phyloP scores from a whole-genome alignment of 23 tunicate species.

The Ascidia mentula region DNA sequence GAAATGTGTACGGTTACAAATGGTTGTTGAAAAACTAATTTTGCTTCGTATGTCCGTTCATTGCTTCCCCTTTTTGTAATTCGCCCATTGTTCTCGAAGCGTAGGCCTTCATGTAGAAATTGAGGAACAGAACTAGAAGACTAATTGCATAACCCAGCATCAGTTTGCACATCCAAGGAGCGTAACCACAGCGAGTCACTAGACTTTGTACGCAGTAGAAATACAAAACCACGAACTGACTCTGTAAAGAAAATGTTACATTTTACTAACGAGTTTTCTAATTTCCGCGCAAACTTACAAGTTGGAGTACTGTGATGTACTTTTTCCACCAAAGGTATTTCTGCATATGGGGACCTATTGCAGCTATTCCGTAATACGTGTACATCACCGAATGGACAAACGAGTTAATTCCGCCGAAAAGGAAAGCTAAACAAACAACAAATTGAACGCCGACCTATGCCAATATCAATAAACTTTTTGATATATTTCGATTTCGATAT shows the following conservation, averaged over 20 bases:
- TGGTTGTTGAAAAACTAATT: too few species aligned
- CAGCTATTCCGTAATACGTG: constrained; percentile 76
- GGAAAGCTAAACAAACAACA: constrained; percentile 43
- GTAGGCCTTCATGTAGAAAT: constrained; percentile 69
- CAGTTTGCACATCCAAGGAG: constrained; percentile 53
- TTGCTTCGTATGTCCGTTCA: background rate
- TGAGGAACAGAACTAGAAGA: constrained; percentile 52
- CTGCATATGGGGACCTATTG: constrained; percentile 70
- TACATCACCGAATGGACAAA: constrained; percentile 89
- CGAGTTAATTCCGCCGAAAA: constrained; percentile 82
- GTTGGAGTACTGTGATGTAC: constrained; percentile 76
- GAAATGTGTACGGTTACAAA: too few species aligned
- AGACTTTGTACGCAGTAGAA: constrained; percentile 57
- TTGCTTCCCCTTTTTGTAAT: too few species aligned
- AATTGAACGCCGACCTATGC: too few species aligned
- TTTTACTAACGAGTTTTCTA: too few species aligned
- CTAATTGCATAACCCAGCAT: constrained; percentile 66
- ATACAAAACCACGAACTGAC: constrained; percentile 76
- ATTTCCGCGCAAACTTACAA: constrained; percentile 81
- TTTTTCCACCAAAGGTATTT: constrained; percentile 92
- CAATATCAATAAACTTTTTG: too few species aligned
- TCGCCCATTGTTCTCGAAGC: too few species aligned
- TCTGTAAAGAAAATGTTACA: constrained; percentile 25
- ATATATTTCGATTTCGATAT: too few species aligned
- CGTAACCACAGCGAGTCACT: constrained; percentile 36